These are phyloP conservation scores for Heterodera filipjevi DNA, from an alignment of 2,888 invertebrate species.

Conservation along the genomic window DNA sequence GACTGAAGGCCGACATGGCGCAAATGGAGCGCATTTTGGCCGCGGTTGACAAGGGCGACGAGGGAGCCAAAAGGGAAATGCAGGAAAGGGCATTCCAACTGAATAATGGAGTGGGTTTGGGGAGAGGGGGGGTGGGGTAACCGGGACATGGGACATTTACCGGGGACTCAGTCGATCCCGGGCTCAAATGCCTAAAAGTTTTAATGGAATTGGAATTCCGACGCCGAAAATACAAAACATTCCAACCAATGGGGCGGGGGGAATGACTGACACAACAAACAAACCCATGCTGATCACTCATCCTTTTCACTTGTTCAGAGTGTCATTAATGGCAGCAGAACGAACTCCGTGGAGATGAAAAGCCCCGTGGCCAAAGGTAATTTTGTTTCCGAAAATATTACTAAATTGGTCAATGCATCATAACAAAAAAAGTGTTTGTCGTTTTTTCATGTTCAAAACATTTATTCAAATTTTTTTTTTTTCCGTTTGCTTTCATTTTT, in stretches of 20 bases:
- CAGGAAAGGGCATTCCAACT: constrained; percentile 18
- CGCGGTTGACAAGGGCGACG: constrained; percentile 25
- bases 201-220: too few species aligned
- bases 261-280: too few species aligned
- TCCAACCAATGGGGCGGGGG: too few species aligned
- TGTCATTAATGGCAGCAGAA: neutral
- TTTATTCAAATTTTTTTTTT: neutral
- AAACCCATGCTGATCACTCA: neutral
- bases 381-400: too few species aligned
- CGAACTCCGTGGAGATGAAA: neutral
- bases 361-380: neutral
- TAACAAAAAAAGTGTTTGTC: too few species aligned
- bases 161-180: too few species aligned
- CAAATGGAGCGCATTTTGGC: constrained; percentile 34
- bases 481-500: neutral
- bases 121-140: neutral
- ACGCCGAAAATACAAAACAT: too few species aligned
- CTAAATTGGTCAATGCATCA: too few species aligned
- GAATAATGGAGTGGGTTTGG: neutral
- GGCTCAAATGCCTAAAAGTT: too few species aligned
- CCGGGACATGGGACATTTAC: too few species aligned
- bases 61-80: constrained; percentile 30
- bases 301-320: neutral
- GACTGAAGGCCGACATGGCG: constrained; percentile 17
- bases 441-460: neutral